phyloP scores from a whole-genome alignment of 2,113 vertebrate species.

The Pygoscelis adeliae region DNA sequence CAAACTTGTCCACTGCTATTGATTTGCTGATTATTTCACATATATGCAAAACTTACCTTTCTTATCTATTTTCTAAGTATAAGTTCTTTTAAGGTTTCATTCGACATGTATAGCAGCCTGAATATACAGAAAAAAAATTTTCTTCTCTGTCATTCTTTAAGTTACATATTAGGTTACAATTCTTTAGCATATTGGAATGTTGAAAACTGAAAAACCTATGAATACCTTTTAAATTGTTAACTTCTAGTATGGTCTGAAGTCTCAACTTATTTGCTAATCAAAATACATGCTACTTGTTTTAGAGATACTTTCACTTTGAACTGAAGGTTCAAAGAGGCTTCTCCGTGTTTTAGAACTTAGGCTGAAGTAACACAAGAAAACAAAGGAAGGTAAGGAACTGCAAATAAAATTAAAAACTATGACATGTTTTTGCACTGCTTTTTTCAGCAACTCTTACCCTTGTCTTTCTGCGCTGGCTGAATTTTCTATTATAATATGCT shows the following conservation, averaged over 20 bases:
- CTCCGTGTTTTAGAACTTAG: neutral
- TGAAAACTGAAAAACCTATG: neutral
- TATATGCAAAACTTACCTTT: neutral
- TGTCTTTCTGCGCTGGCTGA: neutral
- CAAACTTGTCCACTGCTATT: neutral
- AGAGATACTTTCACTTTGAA: neutral
- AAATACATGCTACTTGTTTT: neutral
- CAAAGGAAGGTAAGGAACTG: neutral
- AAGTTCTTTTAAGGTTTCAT: neutral
- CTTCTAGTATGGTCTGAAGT: neutral
- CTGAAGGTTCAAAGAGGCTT: neutral
- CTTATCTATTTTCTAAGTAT: neutral
- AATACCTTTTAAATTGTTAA: neutral
- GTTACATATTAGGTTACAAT: neutral
- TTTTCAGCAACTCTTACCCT: neutral
- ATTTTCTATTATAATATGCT: neutral
- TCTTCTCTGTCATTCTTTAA: neutral
- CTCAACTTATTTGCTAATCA: neutral
- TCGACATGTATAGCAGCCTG: neutral
- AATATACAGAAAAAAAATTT: neutral
- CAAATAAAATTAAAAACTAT: neutral
- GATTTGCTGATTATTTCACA: neutral
- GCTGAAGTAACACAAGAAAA: neutral
- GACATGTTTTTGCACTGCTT: neutral
- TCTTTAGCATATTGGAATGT: neutral